phyloP scores from a whole-genome alignment of 1,140 invertebrate species.

The Medauroidea extradentata region DNA sequence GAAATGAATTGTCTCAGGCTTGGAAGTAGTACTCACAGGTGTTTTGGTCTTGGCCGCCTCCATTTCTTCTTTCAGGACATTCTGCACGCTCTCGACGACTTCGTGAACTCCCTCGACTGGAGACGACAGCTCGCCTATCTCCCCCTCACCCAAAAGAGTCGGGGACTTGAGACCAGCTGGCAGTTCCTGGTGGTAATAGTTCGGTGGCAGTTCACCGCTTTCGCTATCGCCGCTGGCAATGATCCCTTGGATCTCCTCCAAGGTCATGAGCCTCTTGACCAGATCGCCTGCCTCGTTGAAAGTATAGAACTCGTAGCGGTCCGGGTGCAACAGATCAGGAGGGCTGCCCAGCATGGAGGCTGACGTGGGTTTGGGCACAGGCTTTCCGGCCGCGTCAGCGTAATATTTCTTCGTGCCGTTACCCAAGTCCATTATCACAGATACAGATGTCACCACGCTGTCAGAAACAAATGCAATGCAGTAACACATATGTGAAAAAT shows the following conservation, averaged over 20 bases:
- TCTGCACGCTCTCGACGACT: conserved; percentile 75
- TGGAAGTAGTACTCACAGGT: conserved; percentile 46
- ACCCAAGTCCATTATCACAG: conserved; percentile 54
- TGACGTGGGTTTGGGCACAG: conserved; percentile 39
- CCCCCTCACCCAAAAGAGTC: conserved; percentile 12
- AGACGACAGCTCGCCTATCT: background rate
- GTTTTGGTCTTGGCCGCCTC: conserved; percentile 57
- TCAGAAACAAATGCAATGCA: conserved; percentile 23
- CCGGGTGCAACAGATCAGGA: conserved; percentile 66
- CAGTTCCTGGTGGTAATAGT: conserved; percentile 5
- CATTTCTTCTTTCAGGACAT: conserved; percentile 72
- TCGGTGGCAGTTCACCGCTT: conserved; percentile 10
- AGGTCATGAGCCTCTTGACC: conserved; percentile 73
- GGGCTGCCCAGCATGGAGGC: conserved; percentile 57
- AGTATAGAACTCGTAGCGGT: conserved; percentile 79
- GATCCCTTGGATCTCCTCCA: conserved; percentile 75
- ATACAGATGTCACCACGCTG: conserved; percentile 57
- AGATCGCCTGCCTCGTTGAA: conserved; percentile 76
- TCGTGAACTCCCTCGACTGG: conserved; percentile 66
- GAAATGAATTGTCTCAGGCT: conserved; percentile 47
- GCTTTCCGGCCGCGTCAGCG: conserved; percentile 58
- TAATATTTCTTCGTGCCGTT: conserved; percentile 49
- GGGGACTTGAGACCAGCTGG: background rate
- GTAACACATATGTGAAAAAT: no score
- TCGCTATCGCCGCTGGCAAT: conserved; percentile 71